phyloP scores from a whole-genome alignment of 2,888 invertebrate species.

The Empis stercorea region DNA sequence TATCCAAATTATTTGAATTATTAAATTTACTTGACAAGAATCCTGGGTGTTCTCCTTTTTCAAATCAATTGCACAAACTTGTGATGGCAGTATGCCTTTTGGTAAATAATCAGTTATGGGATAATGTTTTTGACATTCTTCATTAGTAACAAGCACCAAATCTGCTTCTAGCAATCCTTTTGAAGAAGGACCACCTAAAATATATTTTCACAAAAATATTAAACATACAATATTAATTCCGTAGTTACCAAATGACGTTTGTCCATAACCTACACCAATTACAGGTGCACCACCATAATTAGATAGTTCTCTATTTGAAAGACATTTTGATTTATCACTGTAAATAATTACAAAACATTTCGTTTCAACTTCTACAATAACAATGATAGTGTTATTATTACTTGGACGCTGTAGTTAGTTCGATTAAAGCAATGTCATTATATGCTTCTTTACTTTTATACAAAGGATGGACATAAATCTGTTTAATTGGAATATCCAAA shows the following conservation, averaged over 20 bases:
- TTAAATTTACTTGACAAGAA: background rate
- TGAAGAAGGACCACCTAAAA: background rate
- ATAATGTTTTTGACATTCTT: background rate
- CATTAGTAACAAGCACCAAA: background rate
- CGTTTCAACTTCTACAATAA: background rate
- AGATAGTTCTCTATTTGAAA: background rate
- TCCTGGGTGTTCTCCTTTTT: background rate
- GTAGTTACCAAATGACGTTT: background rate
- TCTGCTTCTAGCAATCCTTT: background rate
- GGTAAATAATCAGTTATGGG: background rate
- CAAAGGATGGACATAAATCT: slow-evolving; percentile 10
- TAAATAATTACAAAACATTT: background rate
- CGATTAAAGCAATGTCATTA: slow-evolving; percentile 4
- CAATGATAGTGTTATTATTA: background rate
- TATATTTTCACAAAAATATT: too few relatives aligned
- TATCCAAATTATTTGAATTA: too few relatives aligned
- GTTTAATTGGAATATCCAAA: slow-evolving; percentile 3
- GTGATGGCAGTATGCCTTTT: background rate
- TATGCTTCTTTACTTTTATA: slow-evolving; percentile 2
- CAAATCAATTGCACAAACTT: background rate
- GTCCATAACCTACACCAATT: background rate
- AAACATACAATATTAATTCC: background rate
- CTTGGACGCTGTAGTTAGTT: background rate
- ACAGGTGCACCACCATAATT: background rate
- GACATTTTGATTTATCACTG: background rate